These are phyloP conservation scores for Trissolcus brochymenae DNA, from an alignment of 2,888 invertebrate species.

Conservation along the genomic window DNA sequence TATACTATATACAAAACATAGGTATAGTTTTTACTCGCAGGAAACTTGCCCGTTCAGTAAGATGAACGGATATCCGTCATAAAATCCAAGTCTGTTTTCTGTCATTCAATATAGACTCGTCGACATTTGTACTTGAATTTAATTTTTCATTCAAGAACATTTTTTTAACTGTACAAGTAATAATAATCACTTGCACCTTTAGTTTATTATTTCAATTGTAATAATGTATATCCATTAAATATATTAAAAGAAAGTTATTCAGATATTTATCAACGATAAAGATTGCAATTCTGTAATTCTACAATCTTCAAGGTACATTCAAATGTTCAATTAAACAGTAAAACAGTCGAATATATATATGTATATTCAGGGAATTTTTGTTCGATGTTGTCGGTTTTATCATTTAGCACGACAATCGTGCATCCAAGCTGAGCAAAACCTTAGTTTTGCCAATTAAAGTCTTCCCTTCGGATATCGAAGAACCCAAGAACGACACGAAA, in stretches of 20 bases:
- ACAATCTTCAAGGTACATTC: too few species aligned
- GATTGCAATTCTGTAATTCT: not conserved
- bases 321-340: too few species aligned
- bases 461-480: conserved; percentile 50
- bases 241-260: too few species aligned
- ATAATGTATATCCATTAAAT: too few species aligned
- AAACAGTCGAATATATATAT: too few species aligned
- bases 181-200: not conserved
- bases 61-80: conserved; percentile 30
- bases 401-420: conserved; percentile 57
- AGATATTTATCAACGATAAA: too few species aligned
- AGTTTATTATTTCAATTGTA: too few species aligned
- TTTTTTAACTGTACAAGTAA: not conserved
- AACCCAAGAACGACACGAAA: conserved; percentile 57
- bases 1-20: not conserved
- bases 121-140: not conserved
- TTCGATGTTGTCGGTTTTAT: conserved; percentile 45
- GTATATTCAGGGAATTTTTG: conserved; percentile 3
- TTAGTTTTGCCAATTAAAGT: conserved; percentile 57
- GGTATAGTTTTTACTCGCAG: conserved; percentile 1
- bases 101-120: not conserved
- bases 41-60: conserved; percentile 12
- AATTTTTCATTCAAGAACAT: not conserved
- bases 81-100: conserved; percentile 5
- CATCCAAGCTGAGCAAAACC: conserved; percentile 38